Evolutionary conservation across 2,888 invertebrate species (phyloP).

Genomic region (Sicus ferrugineus): DNA sequence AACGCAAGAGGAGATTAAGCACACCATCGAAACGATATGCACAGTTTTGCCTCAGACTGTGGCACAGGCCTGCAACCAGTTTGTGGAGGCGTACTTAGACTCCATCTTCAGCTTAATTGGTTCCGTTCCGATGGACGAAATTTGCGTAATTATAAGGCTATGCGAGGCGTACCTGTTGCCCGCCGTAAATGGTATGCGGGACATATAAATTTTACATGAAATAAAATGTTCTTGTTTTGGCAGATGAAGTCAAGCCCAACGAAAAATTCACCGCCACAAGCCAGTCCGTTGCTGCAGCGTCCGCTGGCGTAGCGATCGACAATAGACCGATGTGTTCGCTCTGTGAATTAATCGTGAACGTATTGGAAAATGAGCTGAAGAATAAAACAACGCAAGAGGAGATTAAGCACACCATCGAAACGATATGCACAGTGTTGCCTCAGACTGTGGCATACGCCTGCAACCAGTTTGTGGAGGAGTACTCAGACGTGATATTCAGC

Average conservation of each 20-base stretch:
- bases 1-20: constrained; percentile 75
- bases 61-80: constrained; percentile 72
- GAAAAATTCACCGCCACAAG: constrained; percentile 30
- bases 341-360: constrained; percentile 82
- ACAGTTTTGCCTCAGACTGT: constrained; percentile 74
- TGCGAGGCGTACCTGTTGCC: constrained; percentile 64
- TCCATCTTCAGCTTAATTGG: constrained; percentile 74
- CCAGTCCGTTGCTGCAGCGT: constrained; percentile 34
- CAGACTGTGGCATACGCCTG: constrained; percentile 72
- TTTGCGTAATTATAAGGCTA: constrained; percentile 74
- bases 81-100: constrained; percentile 78
- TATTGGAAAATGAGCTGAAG: constrained; percentile 76
- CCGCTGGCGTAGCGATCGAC: background rate
- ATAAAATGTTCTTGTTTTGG: background rate
- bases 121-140: constrained; percentile 73
- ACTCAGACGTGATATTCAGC: constrained; percentile 75
- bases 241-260: constrained; percentile 67
- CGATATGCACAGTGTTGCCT: constrained; percentile 77
- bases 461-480: constrained; percentile 75
- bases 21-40: constrained; percentile 75
- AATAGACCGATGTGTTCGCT: constrained; percentile 70
- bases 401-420: constrained; percentile 74
- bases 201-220: background rate
- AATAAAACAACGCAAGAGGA: constrained; percentile 76
- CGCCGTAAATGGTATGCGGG: constrained; percentile 47